Percentiles rank a stretch among this genome's conserved stretches.
Evolutionary conservation across 2,888 invertebrate genomes (phyloP).

Genomic region (Liopterus haemorrhoidalis): DNA sequence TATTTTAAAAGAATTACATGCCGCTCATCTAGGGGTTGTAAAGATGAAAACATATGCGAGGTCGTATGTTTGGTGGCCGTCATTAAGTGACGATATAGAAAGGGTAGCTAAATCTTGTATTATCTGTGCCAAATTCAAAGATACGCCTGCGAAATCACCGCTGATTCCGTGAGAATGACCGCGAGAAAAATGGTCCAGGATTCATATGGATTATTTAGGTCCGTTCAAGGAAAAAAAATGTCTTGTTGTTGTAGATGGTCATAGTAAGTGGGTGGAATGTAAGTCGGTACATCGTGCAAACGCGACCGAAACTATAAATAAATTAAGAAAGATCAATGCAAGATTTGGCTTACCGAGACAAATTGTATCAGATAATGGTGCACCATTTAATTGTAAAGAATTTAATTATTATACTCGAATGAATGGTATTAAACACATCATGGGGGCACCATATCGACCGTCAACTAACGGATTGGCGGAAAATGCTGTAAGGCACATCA

Average conservation of each 20-base stretch:
- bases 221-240: slow-evolving; percentile 24
- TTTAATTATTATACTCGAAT: background rate
- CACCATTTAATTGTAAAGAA: slow-evolving; percentile 7
- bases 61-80: slow-evolving; percentile 28
- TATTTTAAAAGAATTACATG: slow-evolving; percentile 22
- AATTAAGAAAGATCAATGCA: slow-evolving; percentile 2
- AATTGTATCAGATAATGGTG: slow-evolving; percentile 10
- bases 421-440: slow-evolving; percentile 7
- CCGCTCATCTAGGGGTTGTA: too few species aligned
- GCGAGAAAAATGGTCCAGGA: slow-evolving; percentile 24
- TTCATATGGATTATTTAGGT: slow-evolving; percentile 27
- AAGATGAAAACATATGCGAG: too few species aligned
- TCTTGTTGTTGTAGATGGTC: slow-evolving; percentile 25
- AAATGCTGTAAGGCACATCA: too few species aligned
- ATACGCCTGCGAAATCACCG: background rate
- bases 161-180: slow-evolving; percentile 24
- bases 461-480: slow-evolving; percentile 6
- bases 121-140: slow-evolving; percentile 17
- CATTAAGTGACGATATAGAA: slow-evolving; percentile 19
- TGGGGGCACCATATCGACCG: slow-evolving; percentile 4
- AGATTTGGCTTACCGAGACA: slow-evolving; percentile 5
- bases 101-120: slow-evolving; percentile 11
- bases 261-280: slow-evolving; percentile 26
- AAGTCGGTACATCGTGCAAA: slow-evolving; percentile 22
- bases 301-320: slow-evolving; percentile 1